phyloP scores from a whole-genome alignment of 2,113 vertebrate genomes.

The Stegastes partitus region DNA sequence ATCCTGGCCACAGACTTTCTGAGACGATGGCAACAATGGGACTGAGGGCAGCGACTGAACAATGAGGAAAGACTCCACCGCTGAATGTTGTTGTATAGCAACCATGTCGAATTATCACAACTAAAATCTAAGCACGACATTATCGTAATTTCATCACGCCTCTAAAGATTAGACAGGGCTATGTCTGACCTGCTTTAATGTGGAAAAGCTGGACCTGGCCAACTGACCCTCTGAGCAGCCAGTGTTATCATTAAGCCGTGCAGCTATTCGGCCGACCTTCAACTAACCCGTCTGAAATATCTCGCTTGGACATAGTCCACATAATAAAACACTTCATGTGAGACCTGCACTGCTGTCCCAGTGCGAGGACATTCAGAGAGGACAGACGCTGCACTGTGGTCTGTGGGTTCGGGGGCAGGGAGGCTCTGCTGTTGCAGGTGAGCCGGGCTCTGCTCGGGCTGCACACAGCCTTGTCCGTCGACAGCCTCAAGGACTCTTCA shows the following conservation, averaged over 20 bases:
- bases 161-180: slow-evolving; percentile 60
- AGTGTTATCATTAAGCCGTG: slow-evolving; percentile 69
- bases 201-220: slow-evolving; percentile 32
- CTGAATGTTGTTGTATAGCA: background rate
- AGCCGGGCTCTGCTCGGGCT: slow-evolving; percentile 47
- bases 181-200: slow-evolving; percentile 36
- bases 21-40: background rate
- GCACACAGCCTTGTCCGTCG: slow-evolving; percentile 58
- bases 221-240: slow-evolving; percentile 55
- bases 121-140: slow-evolving; percentile 22
- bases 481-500: slow-evolving; percentile 74
- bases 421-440: slow-evolving; percentile 60
- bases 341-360: slow-evolving; percentile 2
- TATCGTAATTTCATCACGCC: slow-evolving; percentile 36
- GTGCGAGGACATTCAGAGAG: slow-evolving; percentile 1
- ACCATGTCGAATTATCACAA: background rate
- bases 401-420: slow-evolving; percentile 40
- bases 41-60: background rate
- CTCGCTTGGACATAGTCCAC: slow-evolving; percentile 36
- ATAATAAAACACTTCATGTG: slow-evolving; percentile 36
- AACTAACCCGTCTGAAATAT: slow-evolving; percentile 72
- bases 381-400: slow-evolving; percentile 13
- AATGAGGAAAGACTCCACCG: background rate
- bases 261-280: slow-evolving; percentile 74
- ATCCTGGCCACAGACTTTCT: slow-evolving; percentile 1